Base-by-base conservation (phyloP, 1,140 invertebrate species). In the Diprion similis region DNA sequence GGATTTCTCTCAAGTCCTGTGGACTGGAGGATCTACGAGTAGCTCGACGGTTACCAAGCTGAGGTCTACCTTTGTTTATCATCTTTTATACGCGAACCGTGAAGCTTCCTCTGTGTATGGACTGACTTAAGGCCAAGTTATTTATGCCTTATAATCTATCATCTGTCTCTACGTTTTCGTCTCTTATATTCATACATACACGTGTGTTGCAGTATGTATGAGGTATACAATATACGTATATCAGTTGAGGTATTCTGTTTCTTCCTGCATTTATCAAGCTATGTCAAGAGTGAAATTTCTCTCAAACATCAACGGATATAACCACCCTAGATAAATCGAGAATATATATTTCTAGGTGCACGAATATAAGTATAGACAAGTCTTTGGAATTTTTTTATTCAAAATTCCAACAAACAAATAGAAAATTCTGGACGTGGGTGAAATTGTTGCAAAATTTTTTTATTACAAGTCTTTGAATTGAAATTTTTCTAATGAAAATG, bases 261-360 rank as follows among this genome's bases (percentile, higher is more conserved):
- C 51, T 59, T 37, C 51, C 11, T 13, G n/a, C 51, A 59, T 59
- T 59, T 59, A 59, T 59, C 51, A 59, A 59, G 51, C 51, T 17
- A 59, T 9, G 51, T 59, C 51, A 59, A 59, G 51, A 59, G n/a
- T 59, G 51, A 59, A 59, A 59, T 59, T 59, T 59, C 51, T 17
- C 51, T 15, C 51, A 59, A 59, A 15, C 24, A 37, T 37, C 24
- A 37, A 37, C 24, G 24, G 24, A 37, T 37, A 37, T 37, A 37
- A 37, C 24, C 24, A 37, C 24, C 24, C 24, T 37, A 37, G 24
- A 37, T 37, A 37, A 37, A 37, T 37, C 24, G 1, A 37, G 24
- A 37, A 37, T 6, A 37, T 37, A 37, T 37, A 37, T 37, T 37
- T 37, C 24, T 37, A 37, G 24, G 24, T 37, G 6, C 24, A 37